These are phyloP conservation scores for Euplagia quadripunctaria DNA, from an alignment of 2,888 invertebrate species.

Conservation along the genomic window DNA sequence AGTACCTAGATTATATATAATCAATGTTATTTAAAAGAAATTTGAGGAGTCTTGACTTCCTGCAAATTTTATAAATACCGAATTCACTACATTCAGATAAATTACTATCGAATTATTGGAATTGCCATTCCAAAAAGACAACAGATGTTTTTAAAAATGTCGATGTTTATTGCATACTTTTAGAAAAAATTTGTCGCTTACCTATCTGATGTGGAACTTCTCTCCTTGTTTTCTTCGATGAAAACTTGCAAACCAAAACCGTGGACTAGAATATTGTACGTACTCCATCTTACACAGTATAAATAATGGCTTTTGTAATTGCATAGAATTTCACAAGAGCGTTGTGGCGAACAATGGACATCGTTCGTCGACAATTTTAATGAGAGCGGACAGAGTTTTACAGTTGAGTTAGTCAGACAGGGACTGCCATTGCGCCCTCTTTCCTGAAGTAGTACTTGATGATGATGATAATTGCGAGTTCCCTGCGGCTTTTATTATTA, in stretches of 20 bases:
- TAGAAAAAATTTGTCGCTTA: neutral
- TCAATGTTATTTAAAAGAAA: too few species aligned
- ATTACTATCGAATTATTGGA: neutral
- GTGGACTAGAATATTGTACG: neutral
- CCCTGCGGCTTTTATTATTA: conserved; percentile 1
- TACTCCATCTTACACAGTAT: conserved; percentile 18
- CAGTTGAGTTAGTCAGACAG: conserved; percentile 7
- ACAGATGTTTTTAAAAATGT: neutral
- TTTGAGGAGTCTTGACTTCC: too few species aligned
- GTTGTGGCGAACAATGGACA: conserved; percentile 39
- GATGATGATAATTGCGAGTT: conserved; percentile 15
- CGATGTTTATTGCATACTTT: neutral
- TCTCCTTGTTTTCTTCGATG: neutral
- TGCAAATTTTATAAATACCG: too few species aligned
- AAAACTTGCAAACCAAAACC: neutral
- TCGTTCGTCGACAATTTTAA: conserved; percentile 51
- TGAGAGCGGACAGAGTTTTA: conserved; percentile 35
- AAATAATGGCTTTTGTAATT: conserved; percentile 48
- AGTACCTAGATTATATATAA: neutral
- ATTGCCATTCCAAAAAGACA: neutral
- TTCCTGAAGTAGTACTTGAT: conserved; percentile 12
- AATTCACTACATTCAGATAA: neutral
- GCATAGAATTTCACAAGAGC: conserved; percentile 50
- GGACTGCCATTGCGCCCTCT: conserved; percentile 1
- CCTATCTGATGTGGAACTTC: neutral